Conservation (phyloP, 2,888 invertebrate genomes). For the Congeria kusceri region DNA sequence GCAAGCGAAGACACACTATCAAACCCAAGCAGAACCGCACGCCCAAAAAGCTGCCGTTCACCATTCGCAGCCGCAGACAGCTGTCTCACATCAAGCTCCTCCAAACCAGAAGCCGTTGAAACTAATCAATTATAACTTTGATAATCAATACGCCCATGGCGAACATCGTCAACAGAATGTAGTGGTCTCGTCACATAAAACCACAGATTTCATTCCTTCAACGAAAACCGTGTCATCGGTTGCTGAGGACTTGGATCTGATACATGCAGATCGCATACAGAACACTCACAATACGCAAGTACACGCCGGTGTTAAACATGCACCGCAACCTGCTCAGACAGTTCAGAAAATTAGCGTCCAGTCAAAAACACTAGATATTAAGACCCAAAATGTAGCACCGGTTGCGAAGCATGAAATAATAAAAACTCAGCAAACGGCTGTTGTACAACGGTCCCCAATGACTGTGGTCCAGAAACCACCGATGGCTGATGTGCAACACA, state of each 20-base stretch:
- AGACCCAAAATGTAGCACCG: background rate
- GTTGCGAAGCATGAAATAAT: background rate
- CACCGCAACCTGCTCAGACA: too few species aligned
- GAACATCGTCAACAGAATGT: slow-evolving; percentile 11
- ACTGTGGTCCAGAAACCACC: slow-evolving; percentile 13
- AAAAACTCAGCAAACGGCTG: slow-evolving; percentile 4
- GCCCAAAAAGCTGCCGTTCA: slow-evolving; percentile 7
- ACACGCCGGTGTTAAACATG: too few species aligned
- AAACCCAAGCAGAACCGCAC: slow-evolving; percentile 8
- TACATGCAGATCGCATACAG: slow-evolving; percentile 8
- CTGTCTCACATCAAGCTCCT: slow-evolving; percentile 6
- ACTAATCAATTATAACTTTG: slow-evolving; percentile 45
- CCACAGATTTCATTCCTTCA: slow-evolving; percentile 47
- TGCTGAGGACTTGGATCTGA: slow-evolving; percentile 53
- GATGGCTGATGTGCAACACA: slow-evolving; percentile 9
- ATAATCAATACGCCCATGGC: slow-evolving; percentile 37
- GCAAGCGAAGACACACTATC: slow-evolving; percentile 51
- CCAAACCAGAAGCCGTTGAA: slow-evolving; percentile 28
- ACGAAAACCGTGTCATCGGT: slow-evolving; percentile 54
- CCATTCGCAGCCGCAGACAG: background rate
- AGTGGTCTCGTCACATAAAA: slow-evolving; percentile 39
- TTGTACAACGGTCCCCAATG: background rate
- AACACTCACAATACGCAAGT: too few species aligned
- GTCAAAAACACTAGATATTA: too few species aligned
- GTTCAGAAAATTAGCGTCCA: too few species aligned